A percentile compares a stretch with the other conserved stretches of the same genome.
Evolutionary conservation across 2,797 vertebrate genomes (phyloP).

Genomic region (Emydoidea blandingii): DNA sequence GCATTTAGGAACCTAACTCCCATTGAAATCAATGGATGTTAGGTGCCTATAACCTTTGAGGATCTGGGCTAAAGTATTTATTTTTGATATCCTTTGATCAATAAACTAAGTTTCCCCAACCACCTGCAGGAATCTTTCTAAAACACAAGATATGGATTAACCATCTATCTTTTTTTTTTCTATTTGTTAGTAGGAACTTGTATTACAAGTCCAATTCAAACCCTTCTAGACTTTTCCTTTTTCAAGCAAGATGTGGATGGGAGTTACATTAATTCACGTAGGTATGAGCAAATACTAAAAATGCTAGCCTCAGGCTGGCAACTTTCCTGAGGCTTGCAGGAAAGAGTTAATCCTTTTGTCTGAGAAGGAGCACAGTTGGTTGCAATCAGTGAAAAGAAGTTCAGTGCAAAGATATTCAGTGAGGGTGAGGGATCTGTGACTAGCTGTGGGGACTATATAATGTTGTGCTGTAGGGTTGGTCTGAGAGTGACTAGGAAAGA

Average conservation of each 20-base stretch:
- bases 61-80: background rate
- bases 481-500: background rate
- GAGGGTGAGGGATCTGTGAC: background rate
- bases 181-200: background rate
- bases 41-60: background rate
- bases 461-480: background rate
- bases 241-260: background rate
- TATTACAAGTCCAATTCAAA: background rate
- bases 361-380: background rate
- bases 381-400: background rate
- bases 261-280: background rate
- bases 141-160: background rate
- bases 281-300: background rate
- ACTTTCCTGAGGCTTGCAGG: background rate
- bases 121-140: background rate
- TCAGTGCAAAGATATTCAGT: background rate
- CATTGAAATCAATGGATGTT: background rate
- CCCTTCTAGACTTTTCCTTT: background rate
- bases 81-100: background rate
- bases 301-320: background rate
- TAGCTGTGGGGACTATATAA: background rate
- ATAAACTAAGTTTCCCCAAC: background rate
- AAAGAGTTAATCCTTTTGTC: background rate
- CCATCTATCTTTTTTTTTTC: background rate
- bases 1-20: background rate